Percentiles rank a stretch among this genome's conserved stretches.
phyloP scores from a whole-genome alignment of 2,113 vertebrate genomes.

The Hemichromis elongatus region DNA sequence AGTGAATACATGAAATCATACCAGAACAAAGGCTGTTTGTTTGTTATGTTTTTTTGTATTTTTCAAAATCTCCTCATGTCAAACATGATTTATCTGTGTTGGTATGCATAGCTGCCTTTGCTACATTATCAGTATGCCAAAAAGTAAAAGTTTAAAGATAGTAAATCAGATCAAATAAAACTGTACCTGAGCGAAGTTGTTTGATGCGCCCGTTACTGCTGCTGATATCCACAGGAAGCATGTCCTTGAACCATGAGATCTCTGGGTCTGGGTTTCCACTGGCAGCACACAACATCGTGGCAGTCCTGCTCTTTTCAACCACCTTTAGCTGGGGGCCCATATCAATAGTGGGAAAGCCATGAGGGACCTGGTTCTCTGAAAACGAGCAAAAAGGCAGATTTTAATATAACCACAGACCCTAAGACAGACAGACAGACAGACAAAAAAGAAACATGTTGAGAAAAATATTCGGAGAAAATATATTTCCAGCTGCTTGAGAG shows the following conservation, averaged over 20 bases:
- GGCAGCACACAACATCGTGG: conserved; percentile 96
- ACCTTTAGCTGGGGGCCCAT: conserved; percentile 98
- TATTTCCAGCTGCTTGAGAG: background rate
- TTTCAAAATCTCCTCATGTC: background rate
- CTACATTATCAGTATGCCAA: background rate
- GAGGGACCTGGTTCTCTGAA: conserved; percentile 91
- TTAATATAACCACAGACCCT: background rate
- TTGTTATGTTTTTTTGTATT: background rate
- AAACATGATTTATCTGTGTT: background rate
- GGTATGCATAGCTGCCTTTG: background rate
- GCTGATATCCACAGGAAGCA: conserved; percentile 91
- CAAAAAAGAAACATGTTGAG: background rate
- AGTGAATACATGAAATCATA: conserved; percentile 21
- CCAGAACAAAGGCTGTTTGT: conserved; percentile 26
- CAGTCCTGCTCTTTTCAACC: conserved; percentile 91
- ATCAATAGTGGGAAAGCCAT: conserved; percentile 93
- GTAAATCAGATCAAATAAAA: background rate
- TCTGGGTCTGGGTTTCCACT: conserved; percentile 96
- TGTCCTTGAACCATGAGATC: conserved; percentile 98
- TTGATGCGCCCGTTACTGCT: conserved; percentile 93
- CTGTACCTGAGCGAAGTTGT: conserved; percentile 94
- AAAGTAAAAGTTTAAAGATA: background rate
- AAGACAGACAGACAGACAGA: background rate
- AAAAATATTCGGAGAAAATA: background rate
- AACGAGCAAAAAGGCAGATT: background rate